phyloP scores from a whole-genome alignment of 1,140 invertebrate genomes.

The Dinothrombium tinctorium region DNA sequence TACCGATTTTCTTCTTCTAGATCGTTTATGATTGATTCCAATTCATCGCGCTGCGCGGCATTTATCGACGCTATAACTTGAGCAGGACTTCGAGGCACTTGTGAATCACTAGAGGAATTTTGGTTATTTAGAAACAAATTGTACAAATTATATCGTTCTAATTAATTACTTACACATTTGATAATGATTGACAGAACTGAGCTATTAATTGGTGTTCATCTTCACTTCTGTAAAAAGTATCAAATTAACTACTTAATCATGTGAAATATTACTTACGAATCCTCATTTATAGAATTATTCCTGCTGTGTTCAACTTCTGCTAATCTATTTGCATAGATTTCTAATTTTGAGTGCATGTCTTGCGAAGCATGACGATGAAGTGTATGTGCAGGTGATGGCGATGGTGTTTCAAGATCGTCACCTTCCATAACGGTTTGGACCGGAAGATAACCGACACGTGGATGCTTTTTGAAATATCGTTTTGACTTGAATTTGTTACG shows the following conservation, averaged over 20 bases:
- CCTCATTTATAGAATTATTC: no score
- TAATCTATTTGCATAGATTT: conserved; percentile 69
- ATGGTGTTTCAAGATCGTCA: conserved; percentile 63
- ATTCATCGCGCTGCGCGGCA: conserved; percentile 70
- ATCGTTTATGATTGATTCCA: conserved; percentile 80
- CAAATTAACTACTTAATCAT: no score
- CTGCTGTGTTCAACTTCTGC: conserved; percentile 70
- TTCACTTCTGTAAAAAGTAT: no score
- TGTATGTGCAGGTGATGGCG: conserved; percentile 39
- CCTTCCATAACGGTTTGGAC: conserved; percentile 83
- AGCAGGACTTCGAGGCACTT: conserved; percentile 34
- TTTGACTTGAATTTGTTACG: conserved; percentile 97
- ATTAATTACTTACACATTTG: no score
- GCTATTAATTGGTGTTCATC: no score
- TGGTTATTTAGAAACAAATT: no score
- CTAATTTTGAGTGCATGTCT: conserved; percentile 77
- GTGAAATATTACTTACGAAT: no score
- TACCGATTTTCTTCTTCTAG: conserved; percentile 74
- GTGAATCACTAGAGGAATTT: no score
- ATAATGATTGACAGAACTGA: no score
- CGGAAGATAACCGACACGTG: conserved; percentile 80
- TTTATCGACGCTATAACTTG: conserved; percentile 83
- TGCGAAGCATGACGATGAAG: conserved; percentile 28
- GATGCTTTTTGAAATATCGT: conserved; percentile 86
- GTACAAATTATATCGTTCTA: no score